These are phyloP conservation scores for Hydrocynus forskahlii DNA, from an alignment of 2,797 vertebrate species.

Conservation along the genomic window DNA sequence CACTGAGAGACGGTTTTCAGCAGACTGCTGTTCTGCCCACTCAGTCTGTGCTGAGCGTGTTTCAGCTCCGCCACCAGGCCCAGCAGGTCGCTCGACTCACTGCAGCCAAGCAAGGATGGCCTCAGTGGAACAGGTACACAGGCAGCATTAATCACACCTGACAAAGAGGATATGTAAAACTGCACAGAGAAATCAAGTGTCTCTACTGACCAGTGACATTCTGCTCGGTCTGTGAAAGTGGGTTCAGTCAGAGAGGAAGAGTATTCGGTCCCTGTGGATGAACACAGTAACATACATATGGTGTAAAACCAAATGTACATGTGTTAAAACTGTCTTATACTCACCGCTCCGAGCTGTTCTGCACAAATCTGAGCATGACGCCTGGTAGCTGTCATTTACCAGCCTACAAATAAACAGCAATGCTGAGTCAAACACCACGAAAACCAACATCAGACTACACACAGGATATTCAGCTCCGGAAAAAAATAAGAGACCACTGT, in stretches of 20 bases:
- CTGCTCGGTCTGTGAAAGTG: slow-evolving; percentile 62
- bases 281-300: slow-evolving; percentile 37
- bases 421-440: not conserved
- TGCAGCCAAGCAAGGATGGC: slow-evolving; percentile 51
- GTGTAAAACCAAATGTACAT: slow-evolving; percentile 18
- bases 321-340: slow-evolving; percentile 11
- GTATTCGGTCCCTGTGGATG: slow-evolving; percentile 64
- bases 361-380: slow-evolving; percentile 59
- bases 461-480: no score
- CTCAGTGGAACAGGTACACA: not conserved
- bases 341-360: slow-evolving; percentile 68
- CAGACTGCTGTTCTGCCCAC: slow-evolving; percentile 75
- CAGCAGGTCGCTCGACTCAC: slow-evolving; percentile 70
- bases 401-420: slow-evolving; percentile 63
- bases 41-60: slow-evolving; percentile 70
- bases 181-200: slow-evolving; percentile 17
- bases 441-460: not conserved
- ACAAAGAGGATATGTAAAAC: not conserved
- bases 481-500: no score
- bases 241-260: slow-evolving; percentile 61
- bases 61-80: slow-evolving; percentile 72
- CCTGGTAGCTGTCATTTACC: slow-evolving; percentile 58
- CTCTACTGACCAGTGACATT: slow-evolving; percentile 72
- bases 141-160: not conserved
- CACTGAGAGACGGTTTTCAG: slow-evolving; percentile 74